Base-by-base conservation (phyloP, 2,113 vertebrate genomes). In the Cervus canadensis region DNA sequence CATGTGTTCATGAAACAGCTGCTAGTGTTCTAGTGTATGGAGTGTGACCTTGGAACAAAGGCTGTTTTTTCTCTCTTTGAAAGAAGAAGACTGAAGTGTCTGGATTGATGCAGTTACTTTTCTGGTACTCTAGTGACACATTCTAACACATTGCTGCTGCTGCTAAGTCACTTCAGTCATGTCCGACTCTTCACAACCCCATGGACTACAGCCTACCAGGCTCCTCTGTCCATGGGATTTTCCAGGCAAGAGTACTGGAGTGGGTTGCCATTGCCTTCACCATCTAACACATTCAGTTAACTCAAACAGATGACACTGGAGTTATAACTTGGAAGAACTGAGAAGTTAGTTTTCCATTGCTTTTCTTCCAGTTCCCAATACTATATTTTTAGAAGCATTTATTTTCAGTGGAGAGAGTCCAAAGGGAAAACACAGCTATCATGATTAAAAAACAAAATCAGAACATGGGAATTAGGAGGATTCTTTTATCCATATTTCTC, bases 381-480 rank as follows among this genome's bases (percentile, higher is more conserved):
- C 62, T 83, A 30, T 81, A 57, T 94, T 98, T 97, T 96, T 96
- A 93, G 90, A 96, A 96, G 25, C 45, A 91, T 86, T 96, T 96
- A 90, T 94, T 97, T 93, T 92, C 62, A 97, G 52, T 86, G 48
- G 57, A 95, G 23, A 79, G 13, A 56, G 43, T 94, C 48, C 82
- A 91, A 93, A 91, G 36, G 26, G 60, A 85, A 36, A 94, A 86
- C 14, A 91, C 23, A 94, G 33, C 3, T 96, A 56, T 62, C 16
- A 56, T 23, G 36, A 56, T 89, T 85, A 28, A 93, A 87, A 50
- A 79, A 62, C 11, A 85, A 79, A 95, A 89, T 92, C 26, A 71
- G 26, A 93, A 92, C 43, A 76, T 90, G 33, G 43, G 54, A 91
- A 91, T 4, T 48, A 12, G 25, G 36, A 88, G 14, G 40, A 93